phyloP scores from a whole-genome alignment of 2,113 vertebrate species.

The Prunella himalayana region DNA sequence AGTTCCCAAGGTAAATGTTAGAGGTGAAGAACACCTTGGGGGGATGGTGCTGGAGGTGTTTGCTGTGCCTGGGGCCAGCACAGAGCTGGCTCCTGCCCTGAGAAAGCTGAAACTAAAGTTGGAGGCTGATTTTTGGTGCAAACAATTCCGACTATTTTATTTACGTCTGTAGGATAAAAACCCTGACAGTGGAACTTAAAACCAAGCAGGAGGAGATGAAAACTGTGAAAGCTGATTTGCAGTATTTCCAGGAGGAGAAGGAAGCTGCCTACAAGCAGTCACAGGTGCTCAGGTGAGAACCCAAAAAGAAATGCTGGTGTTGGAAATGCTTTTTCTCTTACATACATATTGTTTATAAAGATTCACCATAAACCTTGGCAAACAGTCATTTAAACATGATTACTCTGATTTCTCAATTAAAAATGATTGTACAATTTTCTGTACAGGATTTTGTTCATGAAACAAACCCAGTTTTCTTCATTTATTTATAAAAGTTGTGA shows the following conservation, averaged over 20 bases:
- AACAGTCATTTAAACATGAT: background rate
- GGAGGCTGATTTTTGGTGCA: background rate
- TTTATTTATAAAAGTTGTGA: background rate
- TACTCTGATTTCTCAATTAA: background rate
- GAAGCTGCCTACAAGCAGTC: constrained; percentile 60
- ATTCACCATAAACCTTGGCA: background rate
- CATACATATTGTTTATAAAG: background rate
- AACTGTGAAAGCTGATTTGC: constrained; percentile 52
- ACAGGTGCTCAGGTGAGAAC: constrained; percentile 76
- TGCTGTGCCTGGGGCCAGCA: background rate
- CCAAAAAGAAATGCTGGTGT: background rate
- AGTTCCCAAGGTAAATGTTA: background rate
- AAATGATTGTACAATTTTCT: background rate
- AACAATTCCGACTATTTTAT: background rate
- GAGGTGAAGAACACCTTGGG: background rate
- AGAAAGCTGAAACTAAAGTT: background rate
- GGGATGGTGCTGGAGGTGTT: background rate
- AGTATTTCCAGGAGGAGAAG: constrained; percentile 65
- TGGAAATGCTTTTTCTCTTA: background rate
- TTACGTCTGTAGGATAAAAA: constrained; percentile 62
- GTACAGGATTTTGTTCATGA: background rate
- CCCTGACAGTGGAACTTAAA: constrained; percentile 65
- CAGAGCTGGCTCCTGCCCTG: background rate
- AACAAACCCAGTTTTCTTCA: background rate
- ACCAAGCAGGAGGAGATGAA: constrained; percentile 68